A percentile compares a stretch with the other conserved stretches of the same genome.
These are phyloP conservation scores for Vulpes ferrilata DNA, from an alignment of 2,113 vertebrate genomes.

Conservation along the genomic window DNA sequence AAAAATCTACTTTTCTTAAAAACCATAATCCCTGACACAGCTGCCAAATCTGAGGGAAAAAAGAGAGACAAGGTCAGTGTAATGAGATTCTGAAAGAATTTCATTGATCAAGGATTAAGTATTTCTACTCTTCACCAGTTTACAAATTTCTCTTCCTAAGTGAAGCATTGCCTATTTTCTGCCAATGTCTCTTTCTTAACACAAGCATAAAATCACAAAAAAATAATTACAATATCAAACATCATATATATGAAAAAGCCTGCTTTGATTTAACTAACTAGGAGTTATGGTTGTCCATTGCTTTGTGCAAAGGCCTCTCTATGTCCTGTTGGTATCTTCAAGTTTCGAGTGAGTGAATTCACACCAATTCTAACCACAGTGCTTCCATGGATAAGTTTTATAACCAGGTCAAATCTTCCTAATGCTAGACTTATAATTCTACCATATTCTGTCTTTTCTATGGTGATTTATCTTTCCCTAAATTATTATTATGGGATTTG, in stretches of 20 bases:
- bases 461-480: constrained; percentile 64
- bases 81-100: background rate
- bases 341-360: background rate
- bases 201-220: constrained; percentile 36
- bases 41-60: background rate
- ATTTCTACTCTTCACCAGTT: background rate
- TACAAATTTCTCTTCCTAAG: constrained; percentile 20
- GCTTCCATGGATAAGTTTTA: constrained; percentile 70
- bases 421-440: constrained; percentile 58
- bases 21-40: background rate
- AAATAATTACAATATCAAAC: background rate
- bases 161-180: background rate
- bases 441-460: constrained; percentile 59
- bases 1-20: background rate
- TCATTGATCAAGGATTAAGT: background rate
- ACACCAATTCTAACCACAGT: constrained; percentile 46
- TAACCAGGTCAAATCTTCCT: constrained; percentile 71
- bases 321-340: background rate
- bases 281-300: background rate
- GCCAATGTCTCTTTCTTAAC: background rate
- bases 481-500: constrained; percentile 79
- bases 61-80: background rate
- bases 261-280: constrained; percentile 32
- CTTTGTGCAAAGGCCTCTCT: background rate
- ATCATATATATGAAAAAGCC: background rate